Conservation (phyloP, 2,113 vertebrate species). For the Verasper variegatus region DNA sequence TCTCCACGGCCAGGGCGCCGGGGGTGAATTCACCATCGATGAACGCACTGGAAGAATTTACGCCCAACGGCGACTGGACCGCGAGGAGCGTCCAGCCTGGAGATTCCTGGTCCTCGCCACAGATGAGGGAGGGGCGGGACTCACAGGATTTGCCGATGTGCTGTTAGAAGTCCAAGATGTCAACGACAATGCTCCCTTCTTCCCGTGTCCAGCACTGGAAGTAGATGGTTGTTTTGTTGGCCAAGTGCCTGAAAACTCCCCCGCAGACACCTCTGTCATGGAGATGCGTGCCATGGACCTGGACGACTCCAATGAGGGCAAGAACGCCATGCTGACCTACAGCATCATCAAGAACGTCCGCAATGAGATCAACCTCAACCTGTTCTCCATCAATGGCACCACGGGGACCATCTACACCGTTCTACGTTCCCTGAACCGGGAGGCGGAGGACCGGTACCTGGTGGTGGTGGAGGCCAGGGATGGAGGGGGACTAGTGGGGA, state of each 20-base stretch:
- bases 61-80: conserved; percentile 82
- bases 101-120: conserved; percentile 89
- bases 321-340: conserved; percentile 87
- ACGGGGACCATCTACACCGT: conserved; percentile 88
- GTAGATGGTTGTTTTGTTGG: conserved; percentile 85
- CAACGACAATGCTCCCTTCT: conserved; percentile 88
- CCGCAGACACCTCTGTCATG: conserved; percentile 87
- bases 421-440: conserved; percentile 86
- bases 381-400: conserved; percentile 87
- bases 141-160: conserved; percentile 91
- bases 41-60: conserved; percentile 85
- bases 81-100: conserved; percentile 85
- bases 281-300: conserved; percentile 89
- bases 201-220: conserved; percentile 83
- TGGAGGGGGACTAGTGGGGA: conserved; percentile 88
- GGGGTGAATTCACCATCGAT: conserved; percentile 86
- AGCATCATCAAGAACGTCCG: conserved; percentile 88
- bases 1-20: conserved; percentile 88
- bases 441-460: conserved; percentile 85
- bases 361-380: conserved; percentile 89
- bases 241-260: conserved; percentile 86
- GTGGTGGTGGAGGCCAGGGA: conserved; percentile 89
- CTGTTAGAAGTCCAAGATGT: conserved; percentile 86
- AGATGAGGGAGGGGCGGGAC: conserved; percentile 86
- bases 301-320: conserved; percentile 86